A percentile compares a stretch with the other conserved stretches of the same genome.
Evolutionary conservation across 2,888 invertebrate genomes (phyloP).

Genomic region (Lepidochitona cinerea): DNA sequence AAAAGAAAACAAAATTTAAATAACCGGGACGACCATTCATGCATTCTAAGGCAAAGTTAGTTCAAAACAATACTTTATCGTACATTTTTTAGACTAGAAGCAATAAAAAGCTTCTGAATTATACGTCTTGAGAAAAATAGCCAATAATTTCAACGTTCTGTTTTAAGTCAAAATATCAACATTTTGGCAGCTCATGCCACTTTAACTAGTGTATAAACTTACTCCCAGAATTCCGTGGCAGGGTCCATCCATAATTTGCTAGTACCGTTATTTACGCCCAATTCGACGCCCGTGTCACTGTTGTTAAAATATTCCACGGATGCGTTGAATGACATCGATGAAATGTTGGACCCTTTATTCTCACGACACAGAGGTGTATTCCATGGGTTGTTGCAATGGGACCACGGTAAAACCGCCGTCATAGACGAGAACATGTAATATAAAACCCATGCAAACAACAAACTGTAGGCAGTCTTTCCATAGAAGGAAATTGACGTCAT

Average conservation of each 20-base stretch:
- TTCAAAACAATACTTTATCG: too few relatives aligned
- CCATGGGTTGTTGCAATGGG: background rate
- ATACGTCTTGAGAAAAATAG: too few relatives aligned
- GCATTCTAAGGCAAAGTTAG: too few relatives aligned
- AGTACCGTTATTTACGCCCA: background rate
- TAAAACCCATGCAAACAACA: background rate
- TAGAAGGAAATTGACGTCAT: background rate
- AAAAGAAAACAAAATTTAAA: too few relatives aligned
- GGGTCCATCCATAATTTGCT: background rate
- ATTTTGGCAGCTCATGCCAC: too few relatives aligned
- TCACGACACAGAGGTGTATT: background rate
- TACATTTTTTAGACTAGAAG: too few relatives aligned
- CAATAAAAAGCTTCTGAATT: too few relatives aligned
- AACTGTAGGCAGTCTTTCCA: background rate
- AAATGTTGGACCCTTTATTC: background rate
- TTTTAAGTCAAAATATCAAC: too few relatives aligned
- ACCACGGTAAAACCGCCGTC: background rate
- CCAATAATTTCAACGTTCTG: too few relatives aligned
- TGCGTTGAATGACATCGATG: background rate
- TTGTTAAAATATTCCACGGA: background rate
- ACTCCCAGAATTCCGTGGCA: conserved; percentile 2
- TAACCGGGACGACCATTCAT: too few relatives aligned
- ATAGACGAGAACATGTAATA: background rate
- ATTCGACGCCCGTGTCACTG: background rate
- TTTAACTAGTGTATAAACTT: too few relatives aligned